phyloP scores from a whole-genome alignment of 2,113 vertebrate species.

The Verasper variegatus region DNA sequence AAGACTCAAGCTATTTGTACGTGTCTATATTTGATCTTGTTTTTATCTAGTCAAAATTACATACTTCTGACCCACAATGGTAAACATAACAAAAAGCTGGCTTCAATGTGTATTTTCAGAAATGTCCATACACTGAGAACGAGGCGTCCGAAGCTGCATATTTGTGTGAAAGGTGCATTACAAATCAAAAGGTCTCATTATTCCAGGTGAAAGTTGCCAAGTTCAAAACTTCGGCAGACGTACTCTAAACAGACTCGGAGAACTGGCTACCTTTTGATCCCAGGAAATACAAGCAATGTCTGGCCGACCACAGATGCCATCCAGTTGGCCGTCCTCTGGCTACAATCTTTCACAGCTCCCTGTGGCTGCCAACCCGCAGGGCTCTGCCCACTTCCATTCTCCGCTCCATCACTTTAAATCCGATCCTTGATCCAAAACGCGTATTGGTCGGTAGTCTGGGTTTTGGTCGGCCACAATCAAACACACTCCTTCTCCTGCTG shows the following conservation, averaged over 20 bases:
- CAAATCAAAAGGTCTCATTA: conserved; percentile 44
- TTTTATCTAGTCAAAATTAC: conserved; percentile 10
- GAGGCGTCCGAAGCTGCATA: conserved; percentile 20
- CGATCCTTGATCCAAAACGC: conserved; percentile 65
- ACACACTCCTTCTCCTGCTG: conserved; percentile 57
- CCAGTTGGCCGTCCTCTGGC: conserved; percentile 62
- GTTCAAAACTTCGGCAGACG: conserved; percentile 46
- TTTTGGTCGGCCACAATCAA: conserved; percentile 71
- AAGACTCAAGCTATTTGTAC: neutral
- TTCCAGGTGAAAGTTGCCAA: conserved; percentile 54
- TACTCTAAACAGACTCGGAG: conserved; percentile 52
- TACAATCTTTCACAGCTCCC: conserved; percentile 62
- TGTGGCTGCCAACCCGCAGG: conserved; percentile 71
- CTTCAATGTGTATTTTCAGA: neutral
- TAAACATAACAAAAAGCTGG: conserved; percentile 17
- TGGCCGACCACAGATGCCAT: conserved; percentile 71
- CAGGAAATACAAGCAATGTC: conserved; percentile 71
- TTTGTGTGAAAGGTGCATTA: conserved; percentile 46
- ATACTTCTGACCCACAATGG: neutral
- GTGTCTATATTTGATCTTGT: neutral
- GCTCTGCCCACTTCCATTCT: conserved; percentile 76
- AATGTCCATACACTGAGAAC: conserved; percentile 12
- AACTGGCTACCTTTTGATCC: conserved; percentile 66
- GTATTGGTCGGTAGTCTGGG: conserved; percentile 64
- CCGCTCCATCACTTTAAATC: conserved; percentile 70